Evolutionary conservation across 92 coral and sea anemone species (phyloP), one percentile per base, ranked within the genome.

Genomic region (Anthopleura xanthogrammica): DNA sequence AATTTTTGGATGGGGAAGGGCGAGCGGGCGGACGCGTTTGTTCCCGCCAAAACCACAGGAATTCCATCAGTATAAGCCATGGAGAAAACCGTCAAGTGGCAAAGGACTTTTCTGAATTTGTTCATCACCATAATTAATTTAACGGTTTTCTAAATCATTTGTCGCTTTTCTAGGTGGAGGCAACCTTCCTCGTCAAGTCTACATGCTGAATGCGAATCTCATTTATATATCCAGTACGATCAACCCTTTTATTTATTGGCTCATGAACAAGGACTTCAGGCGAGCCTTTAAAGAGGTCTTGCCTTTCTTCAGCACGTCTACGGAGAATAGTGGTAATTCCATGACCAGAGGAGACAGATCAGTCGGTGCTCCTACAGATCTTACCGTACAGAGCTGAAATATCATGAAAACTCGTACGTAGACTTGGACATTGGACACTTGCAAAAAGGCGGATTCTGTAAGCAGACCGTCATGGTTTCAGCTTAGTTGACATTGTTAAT

Each of bases 161-260:
- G 0, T 17, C 24, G 42, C 70, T 17, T 78, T 86, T 55, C 75
- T 72, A 36, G 92, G 91, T 39, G 90, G 91, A 40, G 85, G 85
- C 72, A 77, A 78, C 64, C 86, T 94, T 24, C 95, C 98, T 41
- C 94, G 95, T 65, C 85, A 80, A 68, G 91, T 94, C 65, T 94
- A 87, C 87, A 89, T 90, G 83, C 65, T 92, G 70, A 87, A 89
- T 86, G 90, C 87, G 3, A 88, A 79, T 77, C 82, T 92, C 17
- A 85, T 87, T 76, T 90, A 86, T 71, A n/a, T 80, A 60, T 87
- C 89, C 24, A 86, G 92, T 77, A 79, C 92, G 7, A 56, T 94
- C 71, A 94, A 92, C 64, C 98, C 95, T 3, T 85, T 92, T 79
- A 82, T 94, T 70, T 92, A 85, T n/a, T 94, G 90, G 88, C 29